Percentiles rank a stretch among this genome's conserved stretches.
These are phyloP conservation scores for Pachycephus smyrnensis DNA, from an alignment of 2,888 invertebrate genomes.

Conservation along the genomic window DNA sequence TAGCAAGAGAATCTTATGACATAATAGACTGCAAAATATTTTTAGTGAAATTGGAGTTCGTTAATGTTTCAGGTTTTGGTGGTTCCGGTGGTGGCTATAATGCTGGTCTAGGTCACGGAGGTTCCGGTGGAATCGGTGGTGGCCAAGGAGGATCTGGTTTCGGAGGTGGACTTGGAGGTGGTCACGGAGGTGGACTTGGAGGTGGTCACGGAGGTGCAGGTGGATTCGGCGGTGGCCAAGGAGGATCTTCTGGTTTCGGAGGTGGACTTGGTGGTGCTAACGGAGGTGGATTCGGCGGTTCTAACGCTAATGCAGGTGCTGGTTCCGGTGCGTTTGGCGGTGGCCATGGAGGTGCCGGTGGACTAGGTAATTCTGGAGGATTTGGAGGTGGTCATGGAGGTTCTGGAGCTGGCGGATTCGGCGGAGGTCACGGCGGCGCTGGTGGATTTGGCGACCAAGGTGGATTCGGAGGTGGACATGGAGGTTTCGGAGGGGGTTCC, in stretches of 20 bases:
- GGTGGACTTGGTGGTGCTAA: constrained; percentile 18
- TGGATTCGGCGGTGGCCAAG: constrained; percentile 12
- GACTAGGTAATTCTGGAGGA: neutral
- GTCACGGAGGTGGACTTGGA: constrained; percentile 13
- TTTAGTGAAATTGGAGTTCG: neutral
- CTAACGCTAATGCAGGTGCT: neutral
- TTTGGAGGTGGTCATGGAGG: constrained; percentile 4
- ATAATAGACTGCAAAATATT: neutral
- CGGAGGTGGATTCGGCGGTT: constrained; percentile 14
- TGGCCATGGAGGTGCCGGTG: constrained; percentile 7
- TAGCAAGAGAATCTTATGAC: neutral
- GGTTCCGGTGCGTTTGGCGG: constrained; percentile 13
- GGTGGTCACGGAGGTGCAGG: constrained; percentile 15
- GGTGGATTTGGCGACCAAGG: constrained; percentile 16
- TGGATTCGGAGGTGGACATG: constrained; percentile 9
- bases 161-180: constrained; percentile 17
- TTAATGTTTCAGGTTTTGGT: neutral
- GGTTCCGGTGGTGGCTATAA: neutral
- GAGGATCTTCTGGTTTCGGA: constrained; percentile 14
- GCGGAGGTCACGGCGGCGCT: constrained; percentile 1
- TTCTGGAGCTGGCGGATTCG: constrained; percentile 6
- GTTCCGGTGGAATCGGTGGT: constrained; percentile 21
- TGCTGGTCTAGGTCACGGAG: constrained; percentile 22
- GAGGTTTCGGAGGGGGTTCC: constrained; percentile 10
- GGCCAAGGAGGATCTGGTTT: constrained; percentile 4